Evolutionary conservation across 2,113 vertebrate species (phyloP), one percentile per base, ranked within the genome.

Genomic region (Gambusia holbrooki): DNA sequence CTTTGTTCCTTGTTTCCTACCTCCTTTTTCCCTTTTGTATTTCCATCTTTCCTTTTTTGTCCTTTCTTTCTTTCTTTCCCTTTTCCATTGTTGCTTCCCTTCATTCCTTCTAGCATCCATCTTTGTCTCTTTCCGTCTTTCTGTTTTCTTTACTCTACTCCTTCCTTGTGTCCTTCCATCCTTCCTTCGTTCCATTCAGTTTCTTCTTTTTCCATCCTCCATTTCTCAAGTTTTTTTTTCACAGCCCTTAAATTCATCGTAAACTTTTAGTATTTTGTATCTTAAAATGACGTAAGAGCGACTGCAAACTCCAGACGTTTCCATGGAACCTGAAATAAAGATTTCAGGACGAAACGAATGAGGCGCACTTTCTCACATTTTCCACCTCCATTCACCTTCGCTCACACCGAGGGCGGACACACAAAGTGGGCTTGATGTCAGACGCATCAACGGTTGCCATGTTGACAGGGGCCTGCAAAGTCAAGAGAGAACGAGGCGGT

Each of bases 401-500:
- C 22, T 58, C 51, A n/a, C 51, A 58, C 25, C 25, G 22, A 58
- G 25, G 70, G 45, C 64, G 30, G 65, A 58, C 17, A 58, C 51
- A 74, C 73, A 79, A 79, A 42, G 65, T 32, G 60, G 69, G 48
- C 15, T 9, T 86, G 84, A 77, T 25, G 62, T 88, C 73, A 64
- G 65, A 30, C 62, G 63, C 19, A 0, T 32, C 37, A 19, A 62
- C 29, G 67, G 76, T 80, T 81, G 74, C 74, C 73, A 70, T 73
- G 69, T 64, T n/a, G 5, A 81, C 73, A 1, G 30, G 4, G 74
- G 84, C 67, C 70, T 74, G 75, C 54, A 71, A 76, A 64, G 80
- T 86, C 71, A 83, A 83, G 84, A 81, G 70, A 83, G 64, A 70
- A 35, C 62, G 60, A 66, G 71, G 40, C 69, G 66, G 81, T 80